Evolutionary conservation across 2,888 invertebrate species (phyloP).

Genomic region (Caenorhabditis sp.): DNA sequence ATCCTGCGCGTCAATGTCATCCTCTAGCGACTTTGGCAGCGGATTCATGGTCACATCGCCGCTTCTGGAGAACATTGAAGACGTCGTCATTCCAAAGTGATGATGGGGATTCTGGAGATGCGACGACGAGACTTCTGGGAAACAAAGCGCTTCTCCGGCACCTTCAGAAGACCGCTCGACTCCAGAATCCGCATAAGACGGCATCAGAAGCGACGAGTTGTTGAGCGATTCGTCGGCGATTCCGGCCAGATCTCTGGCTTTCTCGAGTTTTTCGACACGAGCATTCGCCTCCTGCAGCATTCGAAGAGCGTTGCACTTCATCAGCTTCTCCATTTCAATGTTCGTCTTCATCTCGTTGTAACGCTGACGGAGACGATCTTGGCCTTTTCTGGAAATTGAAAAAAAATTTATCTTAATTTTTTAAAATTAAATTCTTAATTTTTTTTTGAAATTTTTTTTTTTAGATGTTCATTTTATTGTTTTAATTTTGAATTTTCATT

Average conservation of each 20-base stretch:
- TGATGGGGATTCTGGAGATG: not conserved
- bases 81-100: conserved; percentile 1
- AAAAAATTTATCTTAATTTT: too few relatives aligned
- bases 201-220: conserved; percentile 50
- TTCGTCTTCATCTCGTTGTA: conserved; percentile 42
- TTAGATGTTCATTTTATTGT: too few relatives aligned
- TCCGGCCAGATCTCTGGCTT: conserved; percentile 12
- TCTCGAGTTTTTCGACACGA: conserved; percentile 33
- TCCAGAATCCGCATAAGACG: conserved; percentile 21
- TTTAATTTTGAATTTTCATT: too few relatives aligned
- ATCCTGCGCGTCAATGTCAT: conserved; percentile 63
- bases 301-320: conserved; percentile 44
- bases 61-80: conserved; percentile 1
- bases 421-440: too few relatives aligned
- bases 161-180: conserved; percentile 51
- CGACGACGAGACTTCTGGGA: conserved; percentile 20
- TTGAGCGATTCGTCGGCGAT: conserved; percentile 55
- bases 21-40: conserved; percentile 58
- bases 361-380: conserved; percentile 49
- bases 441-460: too few relatives aligned
- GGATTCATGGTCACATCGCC: conserved; percentile 11
- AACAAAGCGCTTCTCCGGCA: conserved; percentile 61
- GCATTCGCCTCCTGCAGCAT: conserved; percentile 63
- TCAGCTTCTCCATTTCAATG: conserved; percentile 47
- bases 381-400: conserved; percentile 37